A percentile compares a stretch with the other conserved stretches of the same genome.
Evolutionary conservation across 2,888 invertebrate genomes (phyloP).

Genomic region (Hemicrepidius hirtus): DNA sequence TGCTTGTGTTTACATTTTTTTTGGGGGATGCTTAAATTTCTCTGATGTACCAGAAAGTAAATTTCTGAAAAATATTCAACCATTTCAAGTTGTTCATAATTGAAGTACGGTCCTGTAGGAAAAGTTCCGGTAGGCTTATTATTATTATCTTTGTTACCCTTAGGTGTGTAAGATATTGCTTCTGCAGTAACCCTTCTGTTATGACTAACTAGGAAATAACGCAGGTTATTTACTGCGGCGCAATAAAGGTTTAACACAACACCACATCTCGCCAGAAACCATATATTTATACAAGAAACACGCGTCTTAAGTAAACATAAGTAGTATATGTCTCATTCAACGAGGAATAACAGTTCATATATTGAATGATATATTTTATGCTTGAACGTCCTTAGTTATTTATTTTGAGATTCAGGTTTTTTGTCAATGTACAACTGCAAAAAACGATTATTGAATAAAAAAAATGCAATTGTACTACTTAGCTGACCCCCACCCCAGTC

Average conservation of each 20-base stretch:
- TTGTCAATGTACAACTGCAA: too few relatives aligned
- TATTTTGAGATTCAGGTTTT: constrained; percentile 26
- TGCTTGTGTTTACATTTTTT: too few relatives aligned
- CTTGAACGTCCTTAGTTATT: constrained; percentile 14
- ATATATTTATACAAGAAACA: constrained; percentile 67
- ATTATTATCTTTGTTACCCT: background rate
- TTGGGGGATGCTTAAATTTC: too few relatives aligned
- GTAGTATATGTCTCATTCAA: constrained; percentile 52
- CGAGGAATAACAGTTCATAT: constrained; percentile 49
- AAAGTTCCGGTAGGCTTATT: background rate
- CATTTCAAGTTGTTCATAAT: too few relatives aligned
- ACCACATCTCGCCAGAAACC: constrained; percentile 66
- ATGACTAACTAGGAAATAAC: constrained; percentile 58
- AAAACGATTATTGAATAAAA: too few relatives aligned
- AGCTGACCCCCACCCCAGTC: too few relatives aligned
- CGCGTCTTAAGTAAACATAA: constrained; percentile 65
- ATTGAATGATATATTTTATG: constrained; percentile 38
- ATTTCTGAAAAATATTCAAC: too few relatives aligned
- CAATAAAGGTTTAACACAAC: constrained; percentile 67
- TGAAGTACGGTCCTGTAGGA: background rate
- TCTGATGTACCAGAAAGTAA: too few relatives aligned
- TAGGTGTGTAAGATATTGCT: constrained; percentile 25
- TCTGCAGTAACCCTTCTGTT: constrained; percentile 57
- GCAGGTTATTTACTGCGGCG: constrained; percentile 64
- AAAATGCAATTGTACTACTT: too few relatives aligned